Conservation (phyloP, 2,888 invertebrate species). For the Tiphia femorata region DNA sequence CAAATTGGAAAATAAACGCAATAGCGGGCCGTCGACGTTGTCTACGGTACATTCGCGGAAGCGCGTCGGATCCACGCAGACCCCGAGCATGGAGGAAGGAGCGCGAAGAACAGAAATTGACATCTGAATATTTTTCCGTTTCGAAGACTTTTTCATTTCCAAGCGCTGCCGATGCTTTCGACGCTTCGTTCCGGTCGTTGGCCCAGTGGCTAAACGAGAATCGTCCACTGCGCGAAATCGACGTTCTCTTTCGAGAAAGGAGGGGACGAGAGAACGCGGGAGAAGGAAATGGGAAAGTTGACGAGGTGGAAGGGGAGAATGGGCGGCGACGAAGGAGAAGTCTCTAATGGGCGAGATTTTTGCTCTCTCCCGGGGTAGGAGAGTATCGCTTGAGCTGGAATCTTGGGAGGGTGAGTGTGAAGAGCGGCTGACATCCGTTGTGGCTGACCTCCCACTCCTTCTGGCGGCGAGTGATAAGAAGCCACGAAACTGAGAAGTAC, state of each 20-base stretch:
- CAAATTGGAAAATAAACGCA: conserved; percentile 43
- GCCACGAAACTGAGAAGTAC: conserved; percentile 7
- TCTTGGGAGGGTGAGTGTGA: too few species aligned
- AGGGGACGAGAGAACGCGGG: neutral
- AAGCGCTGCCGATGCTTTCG: too few species aligned
- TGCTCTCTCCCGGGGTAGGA: conserved; percentile 34
- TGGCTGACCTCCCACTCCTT: conserved; percentile 6
- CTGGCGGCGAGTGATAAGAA: conserved; percentile 13
- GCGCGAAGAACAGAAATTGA: conserved; percentile 24
- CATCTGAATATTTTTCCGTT: too few species aligned
- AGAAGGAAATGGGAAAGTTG: conserved; percentile 9
- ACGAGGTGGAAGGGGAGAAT: neutral
- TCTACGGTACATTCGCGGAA: too few species aligned
- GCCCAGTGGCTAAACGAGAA: too few species aligned
- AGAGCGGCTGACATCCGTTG: too few species aligned
- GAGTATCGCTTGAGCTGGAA: conserved; percentile 49
- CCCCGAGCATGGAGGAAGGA: conserved; percentile 12
- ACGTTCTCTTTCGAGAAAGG: conserved; percentile 34
- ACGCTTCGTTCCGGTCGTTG: too few species aligned
- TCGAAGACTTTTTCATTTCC: too few species aligned
- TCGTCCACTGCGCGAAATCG: conserved; percentile 32
- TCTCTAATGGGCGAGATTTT: conserved; percentile 48
- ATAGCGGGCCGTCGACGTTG: conserved; percentile 18
- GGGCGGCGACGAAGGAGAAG: conserved; percentile 35
- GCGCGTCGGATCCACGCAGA: too few species aligned